A percentile compares a stretch with the other conserved stretches of the same genome.
phyloP scores from a whole-genome alignment of 2,113 vertebrate genomes.

The Phrynosoma blainvillii region DNA sequence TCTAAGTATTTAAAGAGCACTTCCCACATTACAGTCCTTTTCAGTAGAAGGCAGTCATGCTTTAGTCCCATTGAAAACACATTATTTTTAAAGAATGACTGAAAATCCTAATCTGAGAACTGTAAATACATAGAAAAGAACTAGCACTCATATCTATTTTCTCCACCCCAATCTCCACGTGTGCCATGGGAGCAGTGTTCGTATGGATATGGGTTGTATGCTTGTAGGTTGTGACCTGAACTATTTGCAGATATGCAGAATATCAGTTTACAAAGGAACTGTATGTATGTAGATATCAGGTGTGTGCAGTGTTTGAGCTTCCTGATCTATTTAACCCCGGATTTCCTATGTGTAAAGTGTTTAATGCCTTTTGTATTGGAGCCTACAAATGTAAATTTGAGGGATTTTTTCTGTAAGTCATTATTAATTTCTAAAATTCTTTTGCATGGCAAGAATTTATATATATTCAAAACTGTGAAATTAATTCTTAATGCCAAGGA shows the following conservation, averaged over 20 bases:
- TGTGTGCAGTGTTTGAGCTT: too few relatives aligned
- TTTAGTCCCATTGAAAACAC: neutral
- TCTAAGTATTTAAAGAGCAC: neutral
- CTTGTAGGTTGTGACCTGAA: neutral
- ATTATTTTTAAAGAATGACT: neutral
- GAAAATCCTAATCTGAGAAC: neutral
- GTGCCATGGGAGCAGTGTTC: neutral
- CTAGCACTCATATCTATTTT: too few relatives aligned
- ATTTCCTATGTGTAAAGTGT: too few relatives aligned
- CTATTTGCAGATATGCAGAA: neutral
- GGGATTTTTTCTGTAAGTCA: neutral
- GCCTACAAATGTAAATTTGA: too few relatives aligned
- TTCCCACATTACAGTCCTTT: neutral
- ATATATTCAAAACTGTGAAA: neutral
- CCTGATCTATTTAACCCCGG: too few relatives aligned
- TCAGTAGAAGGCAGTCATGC: neutral
- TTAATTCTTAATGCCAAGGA: neutral
- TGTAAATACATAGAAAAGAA: neutral
- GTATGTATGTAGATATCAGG: neutral
- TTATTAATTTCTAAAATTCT: neutral
- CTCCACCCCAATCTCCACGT: neutral
- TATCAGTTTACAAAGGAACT: neutral
- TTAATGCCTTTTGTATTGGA: neutral
- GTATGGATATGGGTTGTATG: neutral
- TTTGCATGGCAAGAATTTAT: neutral